phyloP scores from a whole-genome alignment of 1,140 invertebrate species.

The Drosophila biarmipes region DNA sequence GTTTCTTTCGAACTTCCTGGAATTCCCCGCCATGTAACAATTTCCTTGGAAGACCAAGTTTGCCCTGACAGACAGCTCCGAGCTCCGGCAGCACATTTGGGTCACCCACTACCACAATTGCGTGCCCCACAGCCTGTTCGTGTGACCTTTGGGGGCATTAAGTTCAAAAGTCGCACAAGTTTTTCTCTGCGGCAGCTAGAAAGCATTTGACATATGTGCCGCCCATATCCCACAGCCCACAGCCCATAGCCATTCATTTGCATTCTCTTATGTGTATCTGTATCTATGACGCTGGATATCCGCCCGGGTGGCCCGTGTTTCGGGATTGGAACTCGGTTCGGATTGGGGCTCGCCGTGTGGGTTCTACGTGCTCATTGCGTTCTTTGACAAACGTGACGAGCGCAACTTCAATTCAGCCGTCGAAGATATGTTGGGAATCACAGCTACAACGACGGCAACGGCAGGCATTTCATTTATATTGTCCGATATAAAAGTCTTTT shows the following conservation, averaged over 20 bases:
- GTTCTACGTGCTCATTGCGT: conserved; percentile 67
- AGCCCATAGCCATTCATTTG: conserved; percentile 52
- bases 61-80: not conserved
- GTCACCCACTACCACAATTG: conserved; percentile 30
- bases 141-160: conserved; percentile 71
- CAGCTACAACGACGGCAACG: conserved; percentile 40
- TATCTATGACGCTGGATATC: conserved; percentile 30
- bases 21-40: not conserved
- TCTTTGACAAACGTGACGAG: conserved; percentile 63
- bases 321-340: not conserved
- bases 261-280: conserved; percentile 36
- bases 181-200: conserved; percentile 52
- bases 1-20: not conserved
- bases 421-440: conserved; percentile 41
- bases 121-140: conserved; percentile 6
- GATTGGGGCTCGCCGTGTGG: conserved; percentile 37
- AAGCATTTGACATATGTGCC: conserved; percentile 62
- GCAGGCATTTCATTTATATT: conserved; percentile 67
- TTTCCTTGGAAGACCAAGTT: not conserved
- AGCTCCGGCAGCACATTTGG: conserved; percentile 25
- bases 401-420: conserved; percentile 57
- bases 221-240: conserved; percentile 17
- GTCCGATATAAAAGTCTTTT: conserved; percentile 74
- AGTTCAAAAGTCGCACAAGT: conserved; percentile 76
- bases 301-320: conserved; percentile 10